A percentile compares a stretch with the other conserved stretches of the same genome.
Conservation (phyloP, 2,888 invertebrate genomes). For the Amphipyra berbera region DNA sequence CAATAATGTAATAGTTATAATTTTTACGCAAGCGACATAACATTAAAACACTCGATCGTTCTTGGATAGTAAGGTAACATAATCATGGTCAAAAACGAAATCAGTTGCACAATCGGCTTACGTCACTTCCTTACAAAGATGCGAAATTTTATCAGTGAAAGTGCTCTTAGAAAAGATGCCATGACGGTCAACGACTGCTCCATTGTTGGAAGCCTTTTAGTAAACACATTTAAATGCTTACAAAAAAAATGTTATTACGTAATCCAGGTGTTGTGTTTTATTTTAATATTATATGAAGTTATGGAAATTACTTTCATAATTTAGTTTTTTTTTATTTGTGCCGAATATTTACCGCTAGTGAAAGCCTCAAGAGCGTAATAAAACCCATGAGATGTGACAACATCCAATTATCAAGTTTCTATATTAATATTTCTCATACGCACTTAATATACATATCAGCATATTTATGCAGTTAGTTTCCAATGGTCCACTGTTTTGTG, state of each 20-base stretch:
- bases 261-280: background rate
- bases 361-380: background rate
- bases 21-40: conserved; percentile 15
- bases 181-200: conserved; percentile 68
- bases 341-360: no score
- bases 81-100: conserved; percentile 69
- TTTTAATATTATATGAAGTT: background rate
- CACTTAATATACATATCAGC: conserved; percentile 62
- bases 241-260: conserved; percentile 18
- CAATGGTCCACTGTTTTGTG: conserved; percentile 83
- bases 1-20: conserved; percentile 9
- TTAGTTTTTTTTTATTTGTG: background rate
- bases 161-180: conserved; percentile 70
- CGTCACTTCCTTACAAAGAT: conserved; percentile 72
- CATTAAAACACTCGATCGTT: conserved; percentile 15
- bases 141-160: conserved; percentile 82
- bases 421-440: conserved; percentile 62
- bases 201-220: conserved; percentile 18
- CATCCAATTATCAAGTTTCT: conserved; percentile 11
- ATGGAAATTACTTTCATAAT: background rate
- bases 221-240: conserved; percentile 17
- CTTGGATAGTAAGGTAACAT: conserved; percentile 31
- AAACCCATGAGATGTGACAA: background rate
- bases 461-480: conserved; percentile 77
- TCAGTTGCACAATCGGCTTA: conserved; percentile 69